These are phyloP conservation scores for Latheticus oryzae DNA, from an alignment of 2,888 invertebrate genomes.

Conservation along the genomic window DNA sequence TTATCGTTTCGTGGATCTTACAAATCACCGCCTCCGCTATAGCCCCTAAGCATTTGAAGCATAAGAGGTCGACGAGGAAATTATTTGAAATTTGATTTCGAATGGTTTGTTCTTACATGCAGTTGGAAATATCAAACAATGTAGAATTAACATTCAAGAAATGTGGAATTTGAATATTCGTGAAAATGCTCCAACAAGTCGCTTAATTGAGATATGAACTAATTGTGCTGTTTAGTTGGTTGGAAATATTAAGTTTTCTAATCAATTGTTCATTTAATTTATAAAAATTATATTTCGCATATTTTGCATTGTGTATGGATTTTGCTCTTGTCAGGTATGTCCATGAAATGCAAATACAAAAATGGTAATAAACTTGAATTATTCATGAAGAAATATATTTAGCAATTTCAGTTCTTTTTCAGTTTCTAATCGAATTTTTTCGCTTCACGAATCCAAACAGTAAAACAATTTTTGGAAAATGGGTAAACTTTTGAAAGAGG, in stretches of 20 bases:
- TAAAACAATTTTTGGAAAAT: no score
- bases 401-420: no score
- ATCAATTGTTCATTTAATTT: neutral
- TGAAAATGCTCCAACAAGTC: constrained; percentile 7
- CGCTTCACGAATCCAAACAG: no score
- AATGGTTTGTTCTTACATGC: constrained; percentile 25
- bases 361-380: constrained; percentile 30
- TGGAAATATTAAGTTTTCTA: neutral
- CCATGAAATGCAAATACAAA: constrained; percentile 29
- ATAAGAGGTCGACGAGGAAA: constrained; percentile 27
- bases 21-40: constrained; percentile 9
- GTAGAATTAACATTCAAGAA: constrained; percentile 18
- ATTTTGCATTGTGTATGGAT: constrained; percentile 20
- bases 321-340: constrained; percentile 36
- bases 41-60: constrained; percentile 3
- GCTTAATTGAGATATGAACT: neutral
- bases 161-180: constrained; percentile 16
- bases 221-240: neutral
- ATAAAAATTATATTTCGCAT: no score
- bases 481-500: no score
- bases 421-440: no score
- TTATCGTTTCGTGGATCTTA: neutral
- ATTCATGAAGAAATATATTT: constrained; percentile 21
- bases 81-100: constrained; percentile 35
- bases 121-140: constrained; percentile 21